A percentile compares a stretch with the other conserved stretches of the same genome.
Evolutionary conservation across 2,113 vertebrate species (phyloP).

Genomic region (Mus musculus): GRCm39 chr3:28427501-28428000

Average conservation of each 20-base stretch:
- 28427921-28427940: constrained; percentile 61
- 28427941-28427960: constrained; percentile 62
- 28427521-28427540: background rate
- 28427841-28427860: background rate
- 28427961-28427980: constrained; percentile 76
- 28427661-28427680: background rate
- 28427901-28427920: constrained; percentile 8
- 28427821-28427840: constrained; percentile 37
- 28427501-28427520: background rate
- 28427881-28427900: constrained; percentile 16
- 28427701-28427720: background rate
- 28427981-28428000: constrained; percentile 84
- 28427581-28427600: background rate
- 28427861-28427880: background rate
- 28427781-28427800: background rate
- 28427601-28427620: background rate
- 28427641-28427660: background rate
- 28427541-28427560: background rate
- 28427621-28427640: background rate
- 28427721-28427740: background rate
- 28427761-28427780: background rate
- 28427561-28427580: background rate
- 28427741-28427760: background rate
- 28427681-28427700: background rate
- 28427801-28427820: constrained; percentile 18